phyloP scores from a whole-genome alignment of 37 sponge, comb jelly and placozoan genomes.

The Petrosia ficiformis region DNA sequence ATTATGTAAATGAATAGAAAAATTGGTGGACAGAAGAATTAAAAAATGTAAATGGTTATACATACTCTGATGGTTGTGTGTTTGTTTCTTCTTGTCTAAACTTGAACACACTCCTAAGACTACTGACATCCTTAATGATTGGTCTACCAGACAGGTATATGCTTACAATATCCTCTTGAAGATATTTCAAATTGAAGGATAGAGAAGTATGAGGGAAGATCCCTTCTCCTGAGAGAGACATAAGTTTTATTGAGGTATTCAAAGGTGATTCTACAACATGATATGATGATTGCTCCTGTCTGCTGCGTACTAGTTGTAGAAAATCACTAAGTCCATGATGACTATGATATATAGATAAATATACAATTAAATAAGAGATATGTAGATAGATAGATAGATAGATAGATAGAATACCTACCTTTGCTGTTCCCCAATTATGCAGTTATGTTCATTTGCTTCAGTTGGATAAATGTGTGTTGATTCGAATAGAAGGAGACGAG shows the following conservation, averaged over 20 bases:
- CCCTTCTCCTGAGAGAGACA: background rate
- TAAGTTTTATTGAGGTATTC: background rate
- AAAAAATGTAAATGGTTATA: background rate
- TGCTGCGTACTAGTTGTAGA: constrained; percentile 60
- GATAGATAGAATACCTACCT: constrained; percentile 11
- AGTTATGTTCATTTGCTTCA: constrained; percentile 21
- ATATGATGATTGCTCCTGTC: constrained; percentile 16
- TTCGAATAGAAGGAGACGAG: constrained; percentile 44
- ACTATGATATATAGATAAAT: constrained; percentile 17
- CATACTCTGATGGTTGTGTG: background rate
- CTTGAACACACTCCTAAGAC: constrained; percentile 56
- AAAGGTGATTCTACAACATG: background rate
- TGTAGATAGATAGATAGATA: too few species aligned
- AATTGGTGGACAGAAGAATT: too few species aligned
- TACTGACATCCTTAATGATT: constrained; percentile 3
- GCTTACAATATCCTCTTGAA: constrained; percentile 64
- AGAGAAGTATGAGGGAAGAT: background rate
- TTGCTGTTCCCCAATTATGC: constrained; percentile 28
- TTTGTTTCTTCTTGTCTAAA: constrained; percentile 24
- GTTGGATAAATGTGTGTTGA: constrained; percentile 29
- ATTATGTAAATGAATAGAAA: constrained; percentile 16
- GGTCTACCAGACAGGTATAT: constrained; percentile 76
- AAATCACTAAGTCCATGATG: constrained; percentile 45
- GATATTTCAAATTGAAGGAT: constrained; percentile 46
- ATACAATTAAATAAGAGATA: too few species aligned